phyloP scores from a whole-genome alignment of 1,140 invertebrate genomes.

The Halesus radiatus region DNA sequence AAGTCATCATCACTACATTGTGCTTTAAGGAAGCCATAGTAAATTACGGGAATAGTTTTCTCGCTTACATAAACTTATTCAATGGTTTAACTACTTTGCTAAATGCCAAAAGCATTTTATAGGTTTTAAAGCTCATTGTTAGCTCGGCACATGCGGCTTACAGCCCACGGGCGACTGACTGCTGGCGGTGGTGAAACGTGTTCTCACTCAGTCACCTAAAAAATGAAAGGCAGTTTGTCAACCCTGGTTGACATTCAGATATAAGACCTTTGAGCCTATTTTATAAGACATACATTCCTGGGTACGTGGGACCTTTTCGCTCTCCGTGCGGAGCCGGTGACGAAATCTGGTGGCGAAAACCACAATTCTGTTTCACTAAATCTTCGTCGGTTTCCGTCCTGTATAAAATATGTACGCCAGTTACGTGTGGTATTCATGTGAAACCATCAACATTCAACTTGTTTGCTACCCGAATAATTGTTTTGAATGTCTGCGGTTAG shows the following conservation, averaged over 20 bases:
- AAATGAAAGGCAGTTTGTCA: background rate
- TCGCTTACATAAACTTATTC: too few relatives aligned
- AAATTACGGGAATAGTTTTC: too few relatives aligned
- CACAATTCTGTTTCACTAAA: constrained; percentile 17
- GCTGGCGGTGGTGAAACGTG: background rate
- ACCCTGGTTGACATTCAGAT: background rate
- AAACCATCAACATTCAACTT: too few relatives aligned
- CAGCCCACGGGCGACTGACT: background rate
- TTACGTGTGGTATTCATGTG: too few relatives aligned
- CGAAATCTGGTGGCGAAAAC: constrained; percentile 6
- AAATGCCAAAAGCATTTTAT: background rate
- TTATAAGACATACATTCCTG: background rate
- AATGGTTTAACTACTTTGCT: too few relatives aligned
- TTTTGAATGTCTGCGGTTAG: too few relatives aligned
- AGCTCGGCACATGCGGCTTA: constrained; percentile 2
- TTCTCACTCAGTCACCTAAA: background rate
- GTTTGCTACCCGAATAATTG: too few relatives aligned
- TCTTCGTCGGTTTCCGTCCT: background rate
- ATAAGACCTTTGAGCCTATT: background rate
- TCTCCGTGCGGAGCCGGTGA: background rate
- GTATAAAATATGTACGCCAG: background rate
- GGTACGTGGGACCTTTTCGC: background rate
- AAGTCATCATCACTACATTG: too few relatives aligned
- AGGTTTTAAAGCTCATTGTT: background rate
- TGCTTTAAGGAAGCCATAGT: too few relatives aligned